These are phyloP conservation scores for Penaeus vannamei DNA, from an alignment of 1,140 invertebrate genomes.

Conservation along the genomic window DNA sequence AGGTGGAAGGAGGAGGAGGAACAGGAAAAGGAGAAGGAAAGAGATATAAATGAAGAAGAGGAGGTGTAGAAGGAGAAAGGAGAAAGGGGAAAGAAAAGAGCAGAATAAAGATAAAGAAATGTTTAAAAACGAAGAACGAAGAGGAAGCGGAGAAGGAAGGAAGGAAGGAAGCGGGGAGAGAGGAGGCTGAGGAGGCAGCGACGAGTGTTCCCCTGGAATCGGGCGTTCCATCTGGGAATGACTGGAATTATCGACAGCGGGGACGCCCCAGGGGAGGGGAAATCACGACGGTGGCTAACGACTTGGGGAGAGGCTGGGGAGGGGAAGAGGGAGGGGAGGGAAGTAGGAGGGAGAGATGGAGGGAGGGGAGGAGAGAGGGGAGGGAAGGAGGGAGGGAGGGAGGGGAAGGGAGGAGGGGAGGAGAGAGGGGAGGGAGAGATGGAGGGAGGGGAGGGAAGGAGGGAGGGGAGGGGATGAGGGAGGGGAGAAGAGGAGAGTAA, in stretches of 20 bases:
- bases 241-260: constrained; percentile 60
- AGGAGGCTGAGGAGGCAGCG: constrained; percentile 44
- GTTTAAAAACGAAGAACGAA: too few species aligned
- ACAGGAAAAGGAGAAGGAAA: neutral
- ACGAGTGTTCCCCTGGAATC: constrained; percentile 59
- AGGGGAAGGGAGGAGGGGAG: neutral
- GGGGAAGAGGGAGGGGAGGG: neutral
- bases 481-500: neutral
- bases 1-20: neutral
- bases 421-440: too few species aligned
- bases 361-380: neutral
- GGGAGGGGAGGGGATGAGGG: neutral
- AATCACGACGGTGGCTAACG: constrained; percentile 48
- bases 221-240: constrained; percentile 62
- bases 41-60: constrained; percentile 17
- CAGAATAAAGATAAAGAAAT: too few species aligned
- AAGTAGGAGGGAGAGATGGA: neutral
- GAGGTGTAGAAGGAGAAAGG: neutral
- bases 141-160: neutral
- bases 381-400: neutral
- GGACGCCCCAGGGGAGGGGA: constrained; percentile 47
- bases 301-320: constrained; percentile 32
- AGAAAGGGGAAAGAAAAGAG: neutral
- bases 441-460: neutral
- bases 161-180: neutral